These are phyloP conservation scores for Ctena decussata DNA, from an alignment of 2,888 invertebrate species.

Conservation along the genomic window DNA sequence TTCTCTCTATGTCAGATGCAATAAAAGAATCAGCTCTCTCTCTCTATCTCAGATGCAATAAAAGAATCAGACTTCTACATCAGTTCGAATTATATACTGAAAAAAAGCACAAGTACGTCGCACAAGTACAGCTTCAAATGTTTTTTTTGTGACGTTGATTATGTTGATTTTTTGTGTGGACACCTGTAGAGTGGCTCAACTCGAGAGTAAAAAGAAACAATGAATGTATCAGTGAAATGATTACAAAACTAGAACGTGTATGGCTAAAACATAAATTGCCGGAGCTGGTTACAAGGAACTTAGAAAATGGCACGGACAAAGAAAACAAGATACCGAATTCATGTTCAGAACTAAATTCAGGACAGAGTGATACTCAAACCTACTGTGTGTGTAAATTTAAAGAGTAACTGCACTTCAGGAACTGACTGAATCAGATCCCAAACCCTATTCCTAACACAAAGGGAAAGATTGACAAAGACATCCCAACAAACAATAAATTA, in stretches of 20 bases:
- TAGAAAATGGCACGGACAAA: background rate
- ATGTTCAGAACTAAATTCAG: too few species aligned
- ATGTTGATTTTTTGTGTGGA: too few species aligned
- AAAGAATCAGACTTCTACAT: constrained; percentile 26
- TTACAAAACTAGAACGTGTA: background rate
- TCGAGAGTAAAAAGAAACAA: background rate
- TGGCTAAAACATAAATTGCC: background rate
- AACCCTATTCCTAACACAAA: too few species aligned
- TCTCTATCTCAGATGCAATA: background rate
- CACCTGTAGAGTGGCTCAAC: too few species aligned
- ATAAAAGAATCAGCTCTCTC: constrained; percentile 6
- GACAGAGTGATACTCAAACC: background rate
- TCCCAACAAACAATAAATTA: too few species aligned
- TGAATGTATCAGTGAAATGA: background rate
- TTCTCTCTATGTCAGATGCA: background rate
- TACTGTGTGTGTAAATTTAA: background rate
- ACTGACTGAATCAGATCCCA: too few species aligned
- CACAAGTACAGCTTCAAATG: constrained; percentile 40
- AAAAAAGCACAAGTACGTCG: constrained; percentile 30
- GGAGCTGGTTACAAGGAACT: background rate
- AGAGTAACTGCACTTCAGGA: too few species aligned
- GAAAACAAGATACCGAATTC: background rate
- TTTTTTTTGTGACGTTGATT: background rate
- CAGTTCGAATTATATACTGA: background rate
- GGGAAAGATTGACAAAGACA: too few species aligned